These are phyloP conservation scores for Agriopis aurantiaria DNA, from an alignment of 2,888 invertebrate species.

Conservation along the genomic window DNA sequence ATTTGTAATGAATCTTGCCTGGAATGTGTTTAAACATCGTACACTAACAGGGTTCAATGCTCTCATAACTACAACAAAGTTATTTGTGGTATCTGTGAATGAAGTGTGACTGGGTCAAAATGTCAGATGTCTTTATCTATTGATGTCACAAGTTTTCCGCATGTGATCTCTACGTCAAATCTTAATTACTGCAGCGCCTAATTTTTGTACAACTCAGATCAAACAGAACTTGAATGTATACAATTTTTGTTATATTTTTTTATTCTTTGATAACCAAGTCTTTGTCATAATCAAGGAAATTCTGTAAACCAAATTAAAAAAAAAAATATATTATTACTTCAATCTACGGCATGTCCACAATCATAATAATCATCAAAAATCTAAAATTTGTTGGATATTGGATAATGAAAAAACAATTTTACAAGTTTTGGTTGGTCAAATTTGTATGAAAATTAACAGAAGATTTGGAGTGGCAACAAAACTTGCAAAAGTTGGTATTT, in stretches of 20 bases:
- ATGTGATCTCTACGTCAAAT: constrained; percentile 46
- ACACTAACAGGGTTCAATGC: constrained; percentile 56
- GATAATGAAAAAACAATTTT: too few species aligned
- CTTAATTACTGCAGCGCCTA: neutral
- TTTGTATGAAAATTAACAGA: neutral
- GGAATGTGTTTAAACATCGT: constrained; percentile 1
- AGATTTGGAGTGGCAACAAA: neutral
- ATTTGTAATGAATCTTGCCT: neutral
- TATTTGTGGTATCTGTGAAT: constrained; percentile 47
- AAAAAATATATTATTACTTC: too few species aligned
- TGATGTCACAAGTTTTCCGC: constrained; percentile 57
- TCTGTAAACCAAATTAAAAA: too few species aligned
- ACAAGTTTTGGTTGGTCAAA: too few species aligned
- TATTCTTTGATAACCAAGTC: too few species aligned
- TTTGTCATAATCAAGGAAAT: too few species aligned
- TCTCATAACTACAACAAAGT: constrained; percentile 49
- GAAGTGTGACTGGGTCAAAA: constrained; percentile 69
- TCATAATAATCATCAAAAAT: too few species aligned
- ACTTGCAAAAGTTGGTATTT: neutral
- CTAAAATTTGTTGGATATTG: too few species aligned
- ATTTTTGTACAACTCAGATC: too few species aligned
- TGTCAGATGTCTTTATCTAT: constrained; percentile 65
- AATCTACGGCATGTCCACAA: too few species aligned
- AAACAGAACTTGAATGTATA: too few species aligned
- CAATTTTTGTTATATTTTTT: too few species aligned